Conservation (phyloP, 2,113 vertebrate species). For the Dromiciops gliroides region DNA sequence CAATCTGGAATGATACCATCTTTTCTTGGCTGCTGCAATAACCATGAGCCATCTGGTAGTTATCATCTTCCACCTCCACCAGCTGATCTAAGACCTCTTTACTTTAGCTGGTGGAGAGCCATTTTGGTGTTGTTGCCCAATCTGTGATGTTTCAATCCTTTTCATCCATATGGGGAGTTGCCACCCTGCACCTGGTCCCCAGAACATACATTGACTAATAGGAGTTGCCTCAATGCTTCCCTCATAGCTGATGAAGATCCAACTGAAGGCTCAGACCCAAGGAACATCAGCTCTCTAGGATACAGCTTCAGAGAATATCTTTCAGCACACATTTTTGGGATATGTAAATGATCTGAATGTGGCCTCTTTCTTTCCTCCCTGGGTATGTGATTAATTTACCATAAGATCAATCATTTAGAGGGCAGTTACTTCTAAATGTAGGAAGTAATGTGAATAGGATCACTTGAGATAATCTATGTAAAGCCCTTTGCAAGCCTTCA, state of each 20-base stretch:
- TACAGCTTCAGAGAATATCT: neutral
- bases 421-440: neutral
- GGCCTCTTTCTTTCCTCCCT: neutral
- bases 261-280: neutral
- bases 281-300: neutral
- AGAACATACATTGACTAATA: neutral
- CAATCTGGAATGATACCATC: neutral
- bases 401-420: neutral
- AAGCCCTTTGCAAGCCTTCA: neutral
- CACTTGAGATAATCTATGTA: neutral
- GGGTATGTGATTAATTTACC: neutral
- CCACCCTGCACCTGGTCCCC: neutral
- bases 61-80: neutral
- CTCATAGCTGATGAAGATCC: neutral
- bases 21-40: neutral
- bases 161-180: neutral
- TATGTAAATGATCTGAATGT: neutral
- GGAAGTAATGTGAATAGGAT: neutral
- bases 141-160: neutral
- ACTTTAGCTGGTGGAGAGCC: neutral
- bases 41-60: neutral
- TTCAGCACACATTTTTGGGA: neutral
- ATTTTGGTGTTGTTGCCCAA: neutral
- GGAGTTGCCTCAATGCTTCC: neutral
- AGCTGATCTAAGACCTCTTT: neutral